A percentile compares a stretch with the other conserved stretches of the same genome.
Evolutionary conservation across 2,888 invertebrate genomes (phyloP).

Genomic region (Rhingia campestris): DNA sequence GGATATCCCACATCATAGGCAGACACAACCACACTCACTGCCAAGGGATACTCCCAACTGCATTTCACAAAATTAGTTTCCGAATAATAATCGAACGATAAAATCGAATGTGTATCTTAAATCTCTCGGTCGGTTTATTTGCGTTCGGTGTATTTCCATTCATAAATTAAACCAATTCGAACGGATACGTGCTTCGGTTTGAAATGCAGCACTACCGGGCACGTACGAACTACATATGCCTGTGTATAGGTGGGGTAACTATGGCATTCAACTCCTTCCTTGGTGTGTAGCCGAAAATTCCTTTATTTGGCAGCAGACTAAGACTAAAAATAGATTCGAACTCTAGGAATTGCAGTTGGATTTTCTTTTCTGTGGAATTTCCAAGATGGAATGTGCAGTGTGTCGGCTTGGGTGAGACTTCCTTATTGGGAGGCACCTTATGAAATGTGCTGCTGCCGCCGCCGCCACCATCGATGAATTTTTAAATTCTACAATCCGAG

Average conservation of each 20-base stretch:
- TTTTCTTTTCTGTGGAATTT: constrained; percentile 28
- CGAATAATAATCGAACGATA: constrained; percentile 54
- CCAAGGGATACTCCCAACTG: too few species aligned
- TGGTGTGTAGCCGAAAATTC: constrained; percentile 16
- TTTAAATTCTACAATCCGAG: constrained; percentile 37
- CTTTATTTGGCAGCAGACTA: constrained; percentile 28
- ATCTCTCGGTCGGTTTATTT: constrained; percentile 53
- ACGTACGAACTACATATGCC: not conserved
- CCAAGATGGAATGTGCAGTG: constrained; percentile 44
- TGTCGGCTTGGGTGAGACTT: constrained; percentile 31
- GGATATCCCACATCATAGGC: not conserved
- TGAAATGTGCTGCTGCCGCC: not conserved
- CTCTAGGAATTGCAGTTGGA: constrained; percentile 36
- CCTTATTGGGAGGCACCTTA: constrained; percentile 12
- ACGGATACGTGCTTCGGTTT: constrained; percentile 47
- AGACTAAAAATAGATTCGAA: constrained; percentile 48
- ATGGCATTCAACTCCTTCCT: constrained; percentile 1
- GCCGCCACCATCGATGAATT: constrained; percentile 36
- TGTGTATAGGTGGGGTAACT: not conserved
- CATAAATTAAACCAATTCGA: constrained; percentile 63
- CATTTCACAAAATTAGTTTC: constrained; percentile 8
- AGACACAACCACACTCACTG: not conserved
- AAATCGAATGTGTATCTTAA: constrained; percentile 52
- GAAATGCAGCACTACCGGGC: constrained; percentile 17
- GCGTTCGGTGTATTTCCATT: constrained; percentile 52